Evolutionary conservation across 2,888 invertebrate species (phyloP).

Genomic region (Melinaea menophilus): DNA sequence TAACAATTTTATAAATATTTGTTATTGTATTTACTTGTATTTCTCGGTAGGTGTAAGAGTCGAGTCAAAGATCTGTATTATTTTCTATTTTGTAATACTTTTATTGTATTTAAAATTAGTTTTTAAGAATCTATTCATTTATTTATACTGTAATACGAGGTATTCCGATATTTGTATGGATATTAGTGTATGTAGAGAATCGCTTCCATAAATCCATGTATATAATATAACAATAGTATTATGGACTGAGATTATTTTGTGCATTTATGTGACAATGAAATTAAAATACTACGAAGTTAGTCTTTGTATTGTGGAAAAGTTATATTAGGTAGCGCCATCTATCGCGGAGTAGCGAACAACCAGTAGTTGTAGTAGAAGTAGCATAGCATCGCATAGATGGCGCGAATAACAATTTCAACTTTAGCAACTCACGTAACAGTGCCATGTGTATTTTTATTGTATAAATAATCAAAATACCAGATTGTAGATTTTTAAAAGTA

Average conservation of each 20-base stretch:
- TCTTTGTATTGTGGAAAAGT: conserved; percentile 33
- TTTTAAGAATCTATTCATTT: conserved; percentile 59
- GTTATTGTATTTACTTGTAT: conserved; percentile 62
- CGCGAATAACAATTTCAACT: conserved; percentile 16
- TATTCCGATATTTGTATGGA: conserved; percentile 70
- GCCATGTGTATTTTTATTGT: conserved; percentile 42
- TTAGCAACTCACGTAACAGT: conserved; percentile 38
- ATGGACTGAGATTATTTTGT: conserved; percentile 72
- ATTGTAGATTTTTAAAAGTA: conserved; percentile 12
- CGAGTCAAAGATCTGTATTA: conserved; percentile 79
- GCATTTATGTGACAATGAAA: conserved; percentile 54
- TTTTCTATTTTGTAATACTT: conserved; percentile 76
- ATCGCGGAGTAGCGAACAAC: conserved; percentile 37
- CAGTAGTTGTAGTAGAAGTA: conserved; percentile 11
- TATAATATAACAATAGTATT: conserved; percentile 64
- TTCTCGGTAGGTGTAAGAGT: conserved; percentile 69
- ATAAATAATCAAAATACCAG: conserved; percentile 19
- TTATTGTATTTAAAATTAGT: conserved; percentile 69
- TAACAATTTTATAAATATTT: conserved; percentile 58
- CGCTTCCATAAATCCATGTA: conserved; percentile 63
- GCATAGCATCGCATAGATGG: conserved; percentile 33
- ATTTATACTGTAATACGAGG: conserved; percentile 76
- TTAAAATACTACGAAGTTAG: conserved; percentile 11
- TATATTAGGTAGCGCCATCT: conserved; percentile 53
- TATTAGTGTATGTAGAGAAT: conserved; percentile 58